Percentiles rank a stretch among this genome's conserved stretches.
These are phyloP conservation scores for Paragorgia papillata DNA, from an alignment of 92 coral and sea anemone genomes.

Conservation along the genomic window DNA sequence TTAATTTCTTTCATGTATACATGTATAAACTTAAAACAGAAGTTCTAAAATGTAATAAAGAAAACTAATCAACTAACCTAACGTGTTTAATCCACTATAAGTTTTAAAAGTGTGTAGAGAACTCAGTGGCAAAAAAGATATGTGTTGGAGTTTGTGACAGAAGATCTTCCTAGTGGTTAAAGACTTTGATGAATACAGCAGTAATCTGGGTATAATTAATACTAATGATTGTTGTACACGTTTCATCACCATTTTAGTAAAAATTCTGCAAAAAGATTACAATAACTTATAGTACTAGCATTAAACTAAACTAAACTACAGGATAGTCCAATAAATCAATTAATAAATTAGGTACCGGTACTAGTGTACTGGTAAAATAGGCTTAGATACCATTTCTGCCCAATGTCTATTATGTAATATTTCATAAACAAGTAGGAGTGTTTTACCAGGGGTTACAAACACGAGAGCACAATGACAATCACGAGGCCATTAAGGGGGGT, in stretches of 20 bases:
- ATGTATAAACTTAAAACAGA: no score
- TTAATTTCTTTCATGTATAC: no score
- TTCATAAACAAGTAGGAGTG: no score
- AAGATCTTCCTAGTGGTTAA: slow-evolving; percentile 4
- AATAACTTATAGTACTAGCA: neutral
- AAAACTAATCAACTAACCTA: slow-evolving; percentile 35
- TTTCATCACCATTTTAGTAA: slow-evolving; percentile 29
- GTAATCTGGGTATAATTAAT: neutral
- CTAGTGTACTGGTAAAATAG: no score
- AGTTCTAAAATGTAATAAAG: no score
- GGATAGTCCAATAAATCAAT: no score
- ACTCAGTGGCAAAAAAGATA: slow-evolving; percentile 5
- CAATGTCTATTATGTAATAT: no score
- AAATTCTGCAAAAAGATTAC: slow-evolving; percentile 18
- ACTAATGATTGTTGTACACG: slow-evolving; percentile 10
- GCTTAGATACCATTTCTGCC: no score
- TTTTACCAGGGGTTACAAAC: no score
- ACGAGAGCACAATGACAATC: no score
- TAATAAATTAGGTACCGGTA: no score
- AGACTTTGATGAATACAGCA: slow-evolving; percentile 18
- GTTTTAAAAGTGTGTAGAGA: slow-evolving; percentile 3
- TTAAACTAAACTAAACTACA: neutral
- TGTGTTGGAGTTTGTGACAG: slow-evolving; percentile 18
- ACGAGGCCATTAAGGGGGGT: neutral
- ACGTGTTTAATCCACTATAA: slow-evolving; percentile 27